Evolutionary conservation across 53 echinoderm and acorn worm genomes (phyloP), one percentile per base, ranked within the genome.

Genomic region (Arbacia lixula): DNA sequence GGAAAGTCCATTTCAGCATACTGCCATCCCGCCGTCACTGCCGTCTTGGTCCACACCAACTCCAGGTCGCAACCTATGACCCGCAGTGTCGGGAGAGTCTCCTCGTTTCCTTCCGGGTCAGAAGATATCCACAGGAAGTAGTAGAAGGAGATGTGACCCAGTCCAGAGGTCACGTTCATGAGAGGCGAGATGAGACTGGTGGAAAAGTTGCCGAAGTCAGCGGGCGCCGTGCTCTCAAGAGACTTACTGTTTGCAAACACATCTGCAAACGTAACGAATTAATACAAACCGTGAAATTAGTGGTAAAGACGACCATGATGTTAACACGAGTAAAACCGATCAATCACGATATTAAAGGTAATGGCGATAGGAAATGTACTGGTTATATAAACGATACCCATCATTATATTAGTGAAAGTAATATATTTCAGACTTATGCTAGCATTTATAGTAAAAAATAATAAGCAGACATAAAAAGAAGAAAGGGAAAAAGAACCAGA

Each of bases 91-190:
- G 79, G 60, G 35, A 26, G 60, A 6, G 79, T 78, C 28, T 60
- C 79, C 30, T 57, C 58, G 26, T 60, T 57, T 37, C 60, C 79
- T 60, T 60, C 58, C 42, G 79, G 79, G 79, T 78, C 79, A 29
- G 36, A 58, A 36, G 79, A 24, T 38, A 78, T 78, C 79, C 79
- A 78, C 30, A 78, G 61, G 41, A 25, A 78, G 41, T 60, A 78
- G 39, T 78, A 78, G 28, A 78, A 78, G 16, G 79, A 27, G 28
- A 78, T 30, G 25, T 39, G 60, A 60, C 79, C 60, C 38, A 12
- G 24, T 38, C 79, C 79, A 38, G 79, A 28, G 27, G 58, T 78
- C 60, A 78, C 57, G 29, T 78, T 78, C 60, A 60, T 57, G 38
- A 38, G 29, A 4, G 79, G 40, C 24, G 79, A 78, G 41, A 57